Conservation (phyloP, 1,140 invertebrate species). For the Babylonia areolata region DNA sequence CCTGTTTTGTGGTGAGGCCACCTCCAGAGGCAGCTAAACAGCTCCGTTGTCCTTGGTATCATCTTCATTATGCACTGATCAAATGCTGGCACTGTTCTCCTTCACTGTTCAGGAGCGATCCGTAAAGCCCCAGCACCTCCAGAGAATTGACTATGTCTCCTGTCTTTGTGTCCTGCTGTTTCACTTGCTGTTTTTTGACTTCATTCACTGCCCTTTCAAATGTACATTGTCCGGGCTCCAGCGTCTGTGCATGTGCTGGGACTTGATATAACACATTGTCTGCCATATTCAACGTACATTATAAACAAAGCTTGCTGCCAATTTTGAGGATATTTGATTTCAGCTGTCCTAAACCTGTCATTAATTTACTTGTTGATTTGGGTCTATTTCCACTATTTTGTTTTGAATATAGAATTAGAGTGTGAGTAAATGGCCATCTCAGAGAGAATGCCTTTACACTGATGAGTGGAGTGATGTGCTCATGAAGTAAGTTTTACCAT, state of each 20-base stretch:
- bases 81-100: neutral
- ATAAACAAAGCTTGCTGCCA: neutral
- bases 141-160: neutral
- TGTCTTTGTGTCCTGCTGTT: neutral
- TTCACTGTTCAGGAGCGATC: neutral
- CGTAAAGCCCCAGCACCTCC: neutral
- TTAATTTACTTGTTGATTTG: neutral
- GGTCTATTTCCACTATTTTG: too few relatives aligned
- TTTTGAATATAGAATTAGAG: neutral
- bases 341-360: neutral
- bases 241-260: neutral
- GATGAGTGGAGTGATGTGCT: too few relatives aligned
- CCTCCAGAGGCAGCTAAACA: slow-evolving; percentile 17
- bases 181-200: neutral
- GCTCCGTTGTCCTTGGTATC: neutral
- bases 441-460: too few relatives aligned
- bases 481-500: neutral
- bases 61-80: slow-evolving; percentile 25
- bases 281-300: slow-evolving; percentile 3
- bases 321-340: neutral
- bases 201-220: neutral
- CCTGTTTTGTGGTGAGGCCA: neutral
- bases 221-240: neutral
- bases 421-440: neutral
- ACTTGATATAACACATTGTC: neutral